A percentile compares a stretch with the other conserved stretches of the same genome.
phyloP scores from a whole-genome alignment of 23 tunicate genomes.

The Oikopleura vanhoeffeni region DNA sequence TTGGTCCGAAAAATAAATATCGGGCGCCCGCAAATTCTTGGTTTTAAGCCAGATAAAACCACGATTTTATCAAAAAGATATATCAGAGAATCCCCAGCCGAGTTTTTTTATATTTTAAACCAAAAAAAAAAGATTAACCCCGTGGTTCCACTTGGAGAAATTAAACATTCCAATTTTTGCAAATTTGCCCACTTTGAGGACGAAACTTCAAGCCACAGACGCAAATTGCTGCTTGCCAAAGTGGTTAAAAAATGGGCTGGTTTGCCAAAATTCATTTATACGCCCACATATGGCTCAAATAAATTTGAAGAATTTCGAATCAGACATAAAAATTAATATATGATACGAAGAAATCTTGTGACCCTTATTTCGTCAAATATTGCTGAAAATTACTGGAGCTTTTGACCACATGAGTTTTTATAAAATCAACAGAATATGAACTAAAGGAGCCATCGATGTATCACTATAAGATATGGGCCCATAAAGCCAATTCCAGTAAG shows the following conservation, averaged over 20 bases:
- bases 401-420: not conserved
- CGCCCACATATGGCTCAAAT: not conserved
- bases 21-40: too few relatives aligned
- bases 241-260: not conserved
- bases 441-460: not conserved
- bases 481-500: not conserved
- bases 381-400: not conserved
- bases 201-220: not conserved
- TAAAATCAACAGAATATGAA: not conserved
- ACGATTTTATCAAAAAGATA: too few relatives aligned
- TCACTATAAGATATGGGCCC: conserved; percentile 1
- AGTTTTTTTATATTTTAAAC: not conserved
- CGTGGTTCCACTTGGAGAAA: not conserved
- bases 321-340: not conserved
- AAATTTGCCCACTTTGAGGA: not conserved
- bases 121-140: not conserved
- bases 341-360: not conserved
- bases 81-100: too few relatives aligned
- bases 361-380: not conserved
- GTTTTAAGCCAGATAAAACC: too few relatives aligned
- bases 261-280: not conserved
- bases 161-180: not conserved
- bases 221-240: not conserved
- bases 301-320: not conserved
- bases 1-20: not conserved